Base-by-base conservation (phyloP, 2,797 vertebrate species). In the Graptemys geographica region DNA sequence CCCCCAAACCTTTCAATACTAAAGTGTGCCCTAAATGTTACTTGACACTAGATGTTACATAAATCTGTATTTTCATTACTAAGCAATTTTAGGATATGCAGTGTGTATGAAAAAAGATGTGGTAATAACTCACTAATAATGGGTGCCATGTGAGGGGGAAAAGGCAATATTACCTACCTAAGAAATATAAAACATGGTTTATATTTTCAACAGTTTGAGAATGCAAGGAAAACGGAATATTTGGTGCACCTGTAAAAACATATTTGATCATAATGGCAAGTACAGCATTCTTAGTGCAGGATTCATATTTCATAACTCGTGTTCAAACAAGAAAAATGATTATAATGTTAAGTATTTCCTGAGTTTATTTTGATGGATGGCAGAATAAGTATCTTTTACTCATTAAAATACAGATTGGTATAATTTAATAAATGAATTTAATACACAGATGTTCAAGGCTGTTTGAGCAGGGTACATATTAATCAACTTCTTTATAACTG, bases 241-340 rank as follows among this genome's bases (percentile, higher is more conserved):
- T 98, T 98, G 97, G 98, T 98, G 98, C 99, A 99, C 98, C 98
- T 99, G 98, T 99, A 98, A 98, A 99, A 99, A 99, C 98, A 99
- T 97, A 98, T 98, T 98, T 98, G 98, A 98, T 99, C 98, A 99
- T 98, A 98, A 98, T 98, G 98, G 98, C 97, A 98, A 98, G 98
- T 97, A 97, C 96, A 97, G 97, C 98, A 98, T 98, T 98, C 98
- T 98, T 98, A 96, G 97, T 97, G 97, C 78, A 87, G 98, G 98
- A 98, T 98, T 98, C 98, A 98, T 98, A 98, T 98, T 98, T 98
- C 98, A 98, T 98, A 98, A 98, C 98, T 98, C 96, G 74, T 98
- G 98, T 98, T 99, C 97, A 98, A 98, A 98, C 98, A 98, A 98
- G 98, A 99, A 98, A 98, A 98, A 98, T 98, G 98, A 98, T 98